phyloP scores from a whole-genome alignment of 2,797 vertebrate genomes.

The Sebastes variabilis region DNA sequence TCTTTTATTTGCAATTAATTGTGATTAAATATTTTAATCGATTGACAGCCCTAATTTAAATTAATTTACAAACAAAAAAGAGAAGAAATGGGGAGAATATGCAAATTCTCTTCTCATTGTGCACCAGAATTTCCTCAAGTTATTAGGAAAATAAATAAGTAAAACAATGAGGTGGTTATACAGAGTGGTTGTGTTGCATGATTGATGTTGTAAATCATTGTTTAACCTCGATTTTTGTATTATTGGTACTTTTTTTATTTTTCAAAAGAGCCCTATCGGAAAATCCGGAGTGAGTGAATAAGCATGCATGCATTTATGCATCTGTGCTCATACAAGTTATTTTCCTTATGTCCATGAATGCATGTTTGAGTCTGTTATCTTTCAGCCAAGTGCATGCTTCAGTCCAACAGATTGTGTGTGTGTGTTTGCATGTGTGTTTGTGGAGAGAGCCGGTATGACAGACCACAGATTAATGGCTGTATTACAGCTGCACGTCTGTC shows the following conservation, averaged over 20 bases:
- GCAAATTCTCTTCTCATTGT: not conserved
- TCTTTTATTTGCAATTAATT: too few relatives aligned
- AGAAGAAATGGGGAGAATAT: not conserved
- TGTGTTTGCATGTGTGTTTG: slow-evolving; percentile 4
- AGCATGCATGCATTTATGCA: not conserved
- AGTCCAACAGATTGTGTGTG: not conserved
- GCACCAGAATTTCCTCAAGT: not conserved
- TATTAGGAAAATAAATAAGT: not conserved
- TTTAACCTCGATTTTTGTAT: not conserved
- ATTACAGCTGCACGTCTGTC: slow-evolving; percentile 61
- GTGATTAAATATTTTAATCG: too few relatives aligned
- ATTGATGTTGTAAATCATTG: not conserved
- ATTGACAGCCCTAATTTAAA: too few relatives aligned
- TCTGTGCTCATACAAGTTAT: not conserved
- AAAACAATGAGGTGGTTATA: not conserved
- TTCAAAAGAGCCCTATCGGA: not conserved
- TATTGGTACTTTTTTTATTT: not conserved
- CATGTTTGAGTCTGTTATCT: not conserved
- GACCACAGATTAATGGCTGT: slow-evolving; percentile 50
- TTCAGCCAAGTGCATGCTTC: not conserved
- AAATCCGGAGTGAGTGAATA: not conserved
- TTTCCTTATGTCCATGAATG: not conserved
- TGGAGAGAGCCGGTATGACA: slow-evolving; percentile 41
- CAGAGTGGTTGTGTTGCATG: not conserved
- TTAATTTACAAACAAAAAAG: not conserved